Base-by-base conservation (phyloP, 2,797 vertebrate genomes). In the Borostomias antarcticus region DNA sequence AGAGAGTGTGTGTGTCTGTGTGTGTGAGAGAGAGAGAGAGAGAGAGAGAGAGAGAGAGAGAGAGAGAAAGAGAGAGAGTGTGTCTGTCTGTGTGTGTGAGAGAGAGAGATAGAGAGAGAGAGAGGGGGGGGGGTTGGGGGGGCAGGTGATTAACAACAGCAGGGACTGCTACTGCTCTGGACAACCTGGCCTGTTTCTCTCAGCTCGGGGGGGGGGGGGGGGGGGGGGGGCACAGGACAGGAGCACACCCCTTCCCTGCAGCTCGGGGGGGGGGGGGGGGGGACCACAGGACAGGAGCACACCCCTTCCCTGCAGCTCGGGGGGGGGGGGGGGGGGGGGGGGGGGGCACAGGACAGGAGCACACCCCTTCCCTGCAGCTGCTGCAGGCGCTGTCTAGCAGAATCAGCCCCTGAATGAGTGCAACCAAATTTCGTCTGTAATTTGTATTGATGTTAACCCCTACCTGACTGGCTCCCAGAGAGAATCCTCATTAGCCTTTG, bases 141-240 rank as follows among this genome's bases (percentile, higher is more conserved):
- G 92, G 82, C 71, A 83, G 89, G 92, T 95, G 95, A 98, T 95
- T 94, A 95, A 96, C 95, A 94, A 89, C 88, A 87, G 92, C 77
- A 87, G 92, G 92, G 90, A 89, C 86, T 83, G 86, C 87, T 82
- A 88, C 88, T 82, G 88, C 88, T n/a, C n/a, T n/a, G 90, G 82
- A 89, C 92, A 86, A 84, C 89, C 79, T 80, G 90, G 80, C 89
- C 91, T 83, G 85, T 80, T 89, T 89, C 64, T 85, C 77, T 86
- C 77, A 76, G 86, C 90, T 92, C 80, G 64, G 83, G 92, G 89
- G 40, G 37, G 10, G 37, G 37, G 4, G 37, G 11, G 37, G 11
- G 15, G 40, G 40, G 40, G 40, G 40, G 81, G 86, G 53, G 80
- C 81, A 74, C 81, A 69, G 75, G 59, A 69, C 85, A 70, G 69